Evolutionary conservation across 1,140 invertebrate species (phyloP), one percentile per base, ranked within the genome.

Genomic region (Drosophila lowei): DNA sequence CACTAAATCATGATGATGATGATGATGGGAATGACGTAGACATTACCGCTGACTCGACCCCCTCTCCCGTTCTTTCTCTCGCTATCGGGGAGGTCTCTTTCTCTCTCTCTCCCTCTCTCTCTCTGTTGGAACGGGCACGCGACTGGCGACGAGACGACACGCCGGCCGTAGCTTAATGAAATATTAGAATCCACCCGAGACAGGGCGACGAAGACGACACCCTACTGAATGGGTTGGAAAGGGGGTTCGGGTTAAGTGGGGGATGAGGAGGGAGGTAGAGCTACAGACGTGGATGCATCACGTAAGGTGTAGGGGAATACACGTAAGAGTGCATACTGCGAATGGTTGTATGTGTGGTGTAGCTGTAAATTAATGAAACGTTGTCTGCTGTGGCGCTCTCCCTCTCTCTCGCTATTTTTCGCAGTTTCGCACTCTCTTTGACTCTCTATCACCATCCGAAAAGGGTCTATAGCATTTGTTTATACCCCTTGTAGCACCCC

Each of bases 111-210:
- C 7, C 7, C 23, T 25, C 23, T 57, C 28, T 30, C 7, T 30
- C 8, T 30, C 28, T 9, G 13, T 70, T 23, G 70, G 70, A 73
- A 73, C 60, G 74, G 74, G 74, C 74, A 77, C 74, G 75, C 81
- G 80, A 86, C 77, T 72, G 42, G 77, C 64, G 67, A 59, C 72
- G 71, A 38, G 55, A 56, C 79, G 67, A 65, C 48, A 60, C 50
- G 70, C 73, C 70, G 25, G 46, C 52, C 18, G 70, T 52, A 52
- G 71, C 55, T 41, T 86, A 86, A 83, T 88, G 83, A 86, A 86
- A 86, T 78, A 88, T 88, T 79, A 86, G 83, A 79, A 72, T 75
- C 78, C 83, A 38, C 34, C 34, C 34, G 34, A 38, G 83, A 79
- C 83, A 74, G 70, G 54, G 63, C 75, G 75, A 64, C 63, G 59